Evolutionary conservation across 2,888 invertebrate genomes (phyloP).

Genomic region (Drosophila quasianomalipes): DNA sequence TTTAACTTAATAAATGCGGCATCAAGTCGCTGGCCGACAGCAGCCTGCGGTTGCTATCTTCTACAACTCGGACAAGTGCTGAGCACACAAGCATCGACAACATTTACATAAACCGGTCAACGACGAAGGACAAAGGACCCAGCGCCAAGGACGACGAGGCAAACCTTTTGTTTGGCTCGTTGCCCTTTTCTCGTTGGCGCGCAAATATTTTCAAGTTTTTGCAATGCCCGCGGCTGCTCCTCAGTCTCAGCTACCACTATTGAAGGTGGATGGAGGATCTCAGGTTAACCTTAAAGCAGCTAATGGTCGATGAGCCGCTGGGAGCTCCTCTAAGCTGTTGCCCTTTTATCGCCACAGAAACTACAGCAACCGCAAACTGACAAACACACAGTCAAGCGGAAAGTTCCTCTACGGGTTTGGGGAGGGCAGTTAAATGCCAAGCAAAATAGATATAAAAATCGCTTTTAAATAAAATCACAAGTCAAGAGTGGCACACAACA

Average conservation of each 20-base stretch:
- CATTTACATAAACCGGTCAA: conserved; percentile 70
- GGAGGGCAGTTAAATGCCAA: conserved; percentile 21
- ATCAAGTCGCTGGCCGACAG: conserved; percentile 40
- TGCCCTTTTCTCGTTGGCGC: conserved; percentile 45
- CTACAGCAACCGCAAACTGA: conserved; percentile 44
- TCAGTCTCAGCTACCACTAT: background rate
- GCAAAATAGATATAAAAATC: conserved; percentile 47
- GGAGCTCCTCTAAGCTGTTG: conserved; percentile 50
- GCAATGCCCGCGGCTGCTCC: conserved; percentile 31
- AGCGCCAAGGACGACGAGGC: background rate
- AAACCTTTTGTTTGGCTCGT: conserved; percentile 34
- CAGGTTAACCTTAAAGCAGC: conserved; percentile 56
- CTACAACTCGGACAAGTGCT: conserved; percentile 53
- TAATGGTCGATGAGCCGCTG: conserved; percentile 64
- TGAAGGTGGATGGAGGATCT: conserved; percentile 23
- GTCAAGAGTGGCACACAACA: conserved; percentile 35
- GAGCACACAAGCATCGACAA: conserved; percentile 47
- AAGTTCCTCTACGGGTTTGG: background rate
- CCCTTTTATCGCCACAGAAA: conserved; percentile 32
- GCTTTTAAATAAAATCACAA: conserved; percentile 63
- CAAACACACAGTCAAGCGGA: conserved; percentile 18
- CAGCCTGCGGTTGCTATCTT: conserved; percentile 40
- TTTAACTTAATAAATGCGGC: conserved; percentile 75
- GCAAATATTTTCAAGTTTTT: conserved; percentile 47
- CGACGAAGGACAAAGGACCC: background rate